Base-by-base conservation (phyloP, 2,113 vertebrate species). In the Lasiurus cinereus region DNA sequence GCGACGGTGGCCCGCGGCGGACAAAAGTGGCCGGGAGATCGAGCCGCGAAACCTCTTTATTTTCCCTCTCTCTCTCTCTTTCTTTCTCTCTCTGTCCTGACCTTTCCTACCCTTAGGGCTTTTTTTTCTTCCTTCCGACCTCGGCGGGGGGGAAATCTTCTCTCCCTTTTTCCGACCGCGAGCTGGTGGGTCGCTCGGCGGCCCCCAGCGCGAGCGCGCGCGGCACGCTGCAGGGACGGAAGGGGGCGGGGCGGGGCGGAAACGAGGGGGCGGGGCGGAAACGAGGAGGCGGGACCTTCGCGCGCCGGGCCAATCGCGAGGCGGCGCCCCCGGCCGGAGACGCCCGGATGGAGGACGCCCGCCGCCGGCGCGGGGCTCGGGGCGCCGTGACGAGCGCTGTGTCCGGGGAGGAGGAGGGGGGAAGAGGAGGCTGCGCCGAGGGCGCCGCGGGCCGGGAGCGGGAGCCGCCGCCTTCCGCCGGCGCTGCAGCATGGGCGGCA, bases 401-500 rank as follows among this genome's bases (percentile, higher is more conserved):
- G 3, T 12, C 5, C 39, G 39, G 39, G 39, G 39, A 5, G 39
- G 39, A 39, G 39, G 8, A 18, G 15, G 1, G n/a, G n/a, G n/a
- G n/a, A n/a, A n/a, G 50, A 1, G 1, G 8, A 18, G 15, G 1
- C 8, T 2, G 64, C 1, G 0, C 1, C 0, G 12, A 24, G 15
- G 15, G 18, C 78, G 19, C 62, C 27, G 19, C 27, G 19, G 24
- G 8, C 22, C 31, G 11, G 19, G 13, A 3, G 36, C 3, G 14
- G 29, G 43, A 24, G 24, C 19, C 39, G 39, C 31, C 31, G 1
- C 72, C 33, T 52, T 46, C 84, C 80, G 67, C n/a, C 27, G 6
- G 27, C 12, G 72, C 73, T 88, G 15, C 27, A 90, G 0, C 19
- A 99, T 99, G 99, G 99, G 99, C 1, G 99, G 99, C 36, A 99